Evolutionary conservation across 2,888 invertebrate genomes (phyloP).

Genomic region (Nomada lathburiana): DNA sequence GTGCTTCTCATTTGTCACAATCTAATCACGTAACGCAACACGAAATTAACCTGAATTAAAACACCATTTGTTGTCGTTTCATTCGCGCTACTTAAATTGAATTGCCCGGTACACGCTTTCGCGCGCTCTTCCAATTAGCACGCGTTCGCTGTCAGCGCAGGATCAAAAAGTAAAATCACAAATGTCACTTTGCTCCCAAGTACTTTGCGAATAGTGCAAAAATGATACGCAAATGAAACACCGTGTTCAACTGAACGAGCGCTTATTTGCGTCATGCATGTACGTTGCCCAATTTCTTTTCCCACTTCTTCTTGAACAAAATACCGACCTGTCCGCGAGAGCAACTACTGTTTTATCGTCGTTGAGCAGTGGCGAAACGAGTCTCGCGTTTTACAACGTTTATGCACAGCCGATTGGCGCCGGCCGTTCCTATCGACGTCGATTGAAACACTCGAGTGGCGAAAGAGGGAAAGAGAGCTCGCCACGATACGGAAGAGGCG

Average conservation of each 20-base stretch:
- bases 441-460: constrained; percentile 63
- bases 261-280: too few species aligned
- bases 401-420: constrained; percentile 57
- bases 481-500: constrained; percentile 61
- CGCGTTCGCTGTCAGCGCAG: neutral
- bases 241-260: too few species aligned
- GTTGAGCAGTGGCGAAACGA: constrained; percentile 42
- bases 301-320: too few species aligned
- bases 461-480: neutral
- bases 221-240: too few species aligned
- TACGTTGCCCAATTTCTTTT: too few species aligned
- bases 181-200: too few species aligned
- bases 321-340: too few species aligned
- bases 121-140: neutral
- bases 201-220: too few species aligned
- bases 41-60: constrained; percentile 17
- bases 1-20: neutral
- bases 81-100: neutral
- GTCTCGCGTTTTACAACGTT: constrained; percentile 49
- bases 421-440: constrained; percentile 59
- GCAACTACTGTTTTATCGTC: constrained; percentile 22
- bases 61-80: neutral
- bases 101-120: neutral
- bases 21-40: constrained; percentile 10
- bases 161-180: neutral